Base-by-base conservation (phyloP, 2,888 invertebrate species). In the Seira musarum region DNA sequence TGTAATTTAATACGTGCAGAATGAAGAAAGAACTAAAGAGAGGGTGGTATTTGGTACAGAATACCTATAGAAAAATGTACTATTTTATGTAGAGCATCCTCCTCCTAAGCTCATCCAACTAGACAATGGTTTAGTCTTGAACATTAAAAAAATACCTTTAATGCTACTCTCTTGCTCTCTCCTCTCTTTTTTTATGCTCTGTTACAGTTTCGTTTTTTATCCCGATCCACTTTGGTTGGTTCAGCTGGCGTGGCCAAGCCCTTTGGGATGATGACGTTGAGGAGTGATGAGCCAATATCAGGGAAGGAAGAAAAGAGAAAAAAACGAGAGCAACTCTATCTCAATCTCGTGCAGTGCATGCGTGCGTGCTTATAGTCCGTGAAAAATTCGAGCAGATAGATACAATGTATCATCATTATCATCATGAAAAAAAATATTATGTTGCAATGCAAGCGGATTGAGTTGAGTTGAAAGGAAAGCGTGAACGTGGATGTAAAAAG, bases 301-400 rank as follows among this genome's bases (percentile, higher is more conserved):
- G 65, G 66, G 49, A 71, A 80, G 80, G 53, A 49, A n/a, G 71
- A 74, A 70, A 61, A 35, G 15, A n/a, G 71, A 74, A 70, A 61
- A 35, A 80, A 80, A 75, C 69, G 75, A 74, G 80, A 80, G 80
- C 80, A 67, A 67, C 49, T 68, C 61, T 69, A 35, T 21, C 15
- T 30, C 70, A 24, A 17, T 1, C 57, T 70, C 40, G 61, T 40
- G 53, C 46, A 3, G 35, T 25, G 64, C 64, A 64, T 64, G 61
- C 40, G 61, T 64, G 61, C 40, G 61, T 71, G 46, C 35, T 46
- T 6, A 80, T 46, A 80, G 74, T 75, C 80, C 80, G 80, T 80
- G 80, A 80, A 80, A 80, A 80, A 80, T 75, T 57, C 80, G 74
- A 80, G 80, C 80, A 80, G 75, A 70, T 46, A 53, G 46, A 69